Evolutionary conservation across 2,888 invertebrate species (phyloP), one percentile per base, ranked within the genome.

Genomic region (Agrochola lota): DNA sequence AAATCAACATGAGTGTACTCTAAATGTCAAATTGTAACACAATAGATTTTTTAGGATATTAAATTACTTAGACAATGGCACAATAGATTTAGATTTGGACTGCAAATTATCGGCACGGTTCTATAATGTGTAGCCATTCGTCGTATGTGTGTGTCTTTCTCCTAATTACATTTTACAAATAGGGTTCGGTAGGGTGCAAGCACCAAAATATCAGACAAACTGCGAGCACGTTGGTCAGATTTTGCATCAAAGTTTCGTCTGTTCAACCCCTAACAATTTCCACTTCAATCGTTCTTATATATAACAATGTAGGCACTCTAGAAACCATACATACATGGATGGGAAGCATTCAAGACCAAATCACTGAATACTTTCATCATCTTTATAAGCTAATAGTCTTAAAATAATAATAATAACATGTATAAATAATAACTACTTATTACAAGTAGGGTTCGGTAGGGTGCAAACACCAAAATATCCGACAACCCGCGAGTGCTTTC

Each of bases 11-110:
- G n/a, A 52, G 2, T 64, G 43, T 52, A 49, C 26, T 9, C 26
- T 9, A 81, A 81, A 81, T 81, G 84, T 83, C 84, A 81, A 83
- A 78, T 78, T 71, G 49, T 43, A 64, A 69, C 46, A 69, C 68
- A 69, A 69, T 76, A 35, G 78, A 80, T 73, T 62, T 72, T 40
- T 52, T 59, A 43, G 43, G 77, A 64, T 77, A 80, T 82, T 62
- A 52, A 76, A 83, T 83, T 67, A 80, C n/a, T 62, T 6, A 59
- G 23, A 83, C 83, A 81, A 81, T 83, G 9, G 83, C 8, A 80
- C 80, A 83, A 83, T 78, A 20, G 62, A 59, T 46, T 57, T 17
- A 46, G 23, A 55, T 69, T 30, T 66, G 40, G 15, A 74, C 67
- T 63, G 20, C 4, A 43, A n/a, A 43, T 80, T 26, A 49, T 69